Percentiles rank a stretch among this genome's conserved stretches.
These are phyloP conservation scores for Chrysotoxum bicinctum DNA, from an alignment of 2,888 invertebrate species.

Conservation along the genomic window DNA sequence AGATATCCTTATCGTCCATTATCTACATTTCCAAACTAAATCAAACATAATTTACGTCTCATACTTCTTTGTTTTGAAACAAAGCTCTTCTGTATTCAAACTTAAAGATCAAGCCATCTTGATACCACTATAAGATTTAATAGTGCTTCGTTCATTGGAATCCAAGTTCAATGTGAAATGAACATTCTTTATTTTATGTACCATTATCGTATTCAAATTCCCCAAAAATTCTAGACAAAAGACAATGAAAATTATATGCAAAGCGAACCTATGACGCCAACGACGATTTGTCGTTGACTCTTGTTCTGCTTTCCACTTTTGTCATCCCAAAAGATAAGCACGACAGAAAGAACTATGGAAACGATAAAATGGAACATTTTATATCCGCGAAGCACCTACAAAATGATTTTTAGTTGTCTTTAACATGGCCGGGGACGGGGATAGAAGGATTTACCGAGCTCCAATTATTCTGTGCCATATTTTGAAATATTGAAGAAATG, in stretches of 20 bases:
- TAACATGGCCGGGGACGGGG: background rate
- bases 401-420: conserved; percentile 9
- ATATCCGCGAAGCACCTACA: conserved; percentile 27
- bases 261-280: conserved; percentile 24
- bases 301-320: conserved; percentile 37
- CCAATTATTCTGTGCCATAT: conserved; percentile 20
- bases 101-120: conserved; percentile 1
- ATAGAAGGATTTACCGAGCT: background rate
- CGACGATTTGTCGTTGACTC: conserved; percentile 50
- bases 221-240: conserved; percentile 16
- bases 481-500: conserved; percentile 23
- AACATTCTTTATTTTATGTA: conserved; percentile 1
- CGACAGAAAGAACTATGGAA: background rate
- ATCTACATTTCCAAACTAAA: background rate
- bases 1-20: no score
- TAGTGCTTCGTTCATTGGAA: background rate
- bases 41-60: background rate
- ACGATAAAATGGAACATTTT: conserved; percentile 11
- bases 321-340: conserved; percentile 36
- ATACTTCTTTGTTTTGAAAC: background rate
- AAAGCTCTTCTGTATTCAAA: background rate
- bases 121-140: conserved; percentile 11
- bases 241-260: conserved; percentile 13
- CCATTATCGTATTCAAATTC: conserved; percentile 18
- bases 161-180: conserved; percentile 7